A percentile compares a stretch with the other conserved stretches of the same genome.
Conservation (phyloP, 2,888 invertebrate species). For the Eupithecia insigniata region DNA sequence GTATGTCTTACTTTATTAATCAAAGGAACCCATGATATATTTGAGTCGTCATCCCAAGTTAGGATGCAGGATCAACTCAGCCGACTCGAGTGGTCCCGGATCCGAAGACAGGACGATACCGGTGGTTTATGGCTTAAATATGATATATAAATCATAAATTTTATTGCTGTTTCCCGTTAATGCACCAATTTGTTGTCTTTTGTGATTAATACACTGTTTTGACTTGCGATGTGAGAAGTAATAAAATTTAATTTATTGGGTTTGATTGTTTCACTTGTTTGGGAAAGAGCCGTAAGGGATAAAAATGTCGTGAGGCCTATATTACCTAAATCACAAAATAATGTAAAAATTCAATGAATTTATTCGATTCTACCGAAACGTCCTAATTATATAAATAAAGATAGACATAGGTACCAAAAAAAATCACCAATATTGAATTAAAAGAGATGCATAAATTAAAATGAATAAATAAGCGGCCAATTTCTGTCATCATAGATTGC, state of each 20-base stretch:
- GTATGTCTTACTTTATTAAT: neutral
- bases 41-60: neutral
- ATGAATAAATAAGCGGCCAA: neutral
- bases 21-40: neutral
- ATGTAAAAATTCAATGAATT: neutral
- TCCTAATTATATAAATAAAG: too few relatives aligned
- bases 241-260: conserved; percentile 42
- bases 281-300: neutral
- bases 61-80: neutral
- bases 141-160: conserved; percentile 58
- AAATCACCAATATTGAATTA: neutral
- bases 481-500: neutral
- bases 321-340: neutral
- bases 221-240: conserved; percentile 40
- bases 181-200: conserved; percentile 63
- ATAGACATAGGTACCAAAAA: neutral
- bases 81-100: conserved; percentile 8
- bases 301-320: neutral
- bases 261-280: neutral
- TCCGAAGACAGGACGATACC: conserved; percentile 36
- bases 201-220: conserved; percentile 59
- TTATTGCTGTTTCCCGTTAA: conserved; percentile 46
- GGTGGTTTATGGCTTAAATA: conserved; percentile 42
- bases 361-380: neutral
- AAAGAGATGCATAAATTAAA: neutral